Evolutionary conservation across 2,888 invertebrate genomes (phyloP).

Genomic region (Dicranocentrus wangi): DNA sequence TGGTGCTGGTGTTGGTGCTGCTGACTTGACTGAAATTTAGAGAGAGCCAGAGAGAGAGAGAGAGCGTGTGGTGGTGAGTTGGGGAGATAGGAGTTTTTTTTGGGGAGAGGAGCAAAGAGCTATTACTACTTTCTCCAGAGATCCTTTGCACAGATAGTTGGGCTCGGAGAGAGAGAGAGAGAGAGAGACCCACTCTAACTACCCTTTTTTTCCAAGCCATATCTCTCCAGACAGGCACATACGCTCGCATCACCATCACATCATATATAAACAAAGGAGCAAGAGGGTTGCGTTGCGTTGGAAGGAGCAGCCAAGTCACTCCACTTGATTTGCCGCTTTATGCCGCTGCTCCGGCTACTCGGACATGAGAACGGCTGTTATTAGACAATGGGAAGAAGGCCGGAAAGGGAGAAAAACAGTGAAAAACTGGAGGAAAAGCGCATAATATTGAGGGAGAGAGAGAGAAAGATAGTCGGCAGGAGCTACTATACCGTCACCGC

Average conservation of each 20-base stretch:
- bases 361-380: background rate
- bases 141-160: constrained; percentile 8
- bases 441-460: no score
- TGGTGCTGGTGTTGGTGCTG: background rate
- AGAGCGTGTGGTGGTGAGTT: background rate
- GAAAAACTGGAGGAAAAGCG: background rate
- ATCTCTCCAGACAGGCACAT: constrained; percentile 8
- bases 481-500: background rate
- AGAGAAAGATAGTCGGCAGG: no score
- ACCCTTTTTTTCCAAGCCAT: constrained; percentile 46
- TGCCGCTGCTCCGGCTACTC: background rate
- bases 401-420: background rate
- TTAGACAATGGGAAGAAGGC: background rate
- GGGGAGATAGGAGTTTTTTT: background rate
- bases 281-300: no score
- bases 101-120: background rate
- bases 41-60: background rate
- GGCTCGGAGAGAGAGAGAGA: background rate
- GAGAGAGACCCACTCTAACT: constrained; percentile 20
- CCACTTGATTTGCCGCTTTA: constrained; percentile 42
- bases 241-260: background rate
- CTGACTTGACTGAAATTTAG: constrained; percentile 12
- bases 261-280: no score
- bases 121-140: constrained; percentile 30
- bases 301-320: constrained; percentile 32